A percentile compares a stretch with the other conserved stretches of the same genome.
Conservation (phyloP, 2,113 vertebrate genomes). For the Smithornis capensis region DNA sequence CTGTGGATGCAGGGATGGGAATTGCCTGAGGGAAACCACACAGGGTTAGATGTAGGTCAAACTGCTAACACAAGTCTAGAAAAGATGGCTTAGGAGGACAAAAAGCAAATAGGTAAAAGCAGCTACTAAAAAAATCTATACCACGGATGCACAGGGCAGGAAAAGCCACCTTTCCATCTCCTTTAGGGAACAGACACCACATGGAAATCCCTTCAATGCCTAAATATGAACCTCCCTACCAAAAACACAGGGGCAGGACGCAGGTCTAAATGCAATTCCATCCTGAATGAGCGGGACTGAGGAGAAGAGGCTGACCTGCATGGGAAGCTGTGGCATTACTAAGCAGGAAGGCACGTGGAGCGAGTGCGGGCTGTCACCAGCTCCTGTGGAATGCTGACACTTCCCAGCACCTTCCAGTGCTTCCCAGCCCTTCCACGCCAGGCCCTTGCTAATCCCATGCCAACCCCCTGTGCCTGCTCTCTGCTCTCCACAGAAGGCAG, state of each 20-base stretch:
- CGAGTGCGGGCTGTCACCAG: background rate
- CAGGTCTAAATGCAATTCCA: accelerated
- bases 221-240: background rate
- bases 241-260: accelerated
- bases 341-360: background rate
- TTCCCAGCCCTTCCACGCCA: background rate
- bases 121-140: background rate
- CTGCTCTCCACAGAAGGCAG: accelerated
- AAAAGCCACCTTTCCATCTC: background rate
- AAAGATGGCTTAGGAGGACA: background rate
- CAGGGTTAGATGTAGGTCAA: background rate
- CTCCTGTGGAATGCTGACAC: accelerated
- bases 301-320: background rate
- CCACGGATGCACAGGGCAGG: background rate
- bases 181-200: background rate
- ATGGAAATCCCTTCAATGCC: accelerated
- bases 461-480: background rate
- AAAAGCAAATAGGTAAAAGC: background rate
- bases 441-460: background rate
- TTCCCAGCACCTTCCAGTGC: background rate
- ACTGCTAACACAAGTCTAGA: background rate
- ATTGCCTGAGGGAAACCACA: background rate
- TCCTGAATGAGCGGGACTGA: background rate
- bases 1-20: background rate
- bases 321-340: background rate